Conservation (phyloP, 2,797 vertebrate genomes). For the Micromesistius poutassou region DNA sequence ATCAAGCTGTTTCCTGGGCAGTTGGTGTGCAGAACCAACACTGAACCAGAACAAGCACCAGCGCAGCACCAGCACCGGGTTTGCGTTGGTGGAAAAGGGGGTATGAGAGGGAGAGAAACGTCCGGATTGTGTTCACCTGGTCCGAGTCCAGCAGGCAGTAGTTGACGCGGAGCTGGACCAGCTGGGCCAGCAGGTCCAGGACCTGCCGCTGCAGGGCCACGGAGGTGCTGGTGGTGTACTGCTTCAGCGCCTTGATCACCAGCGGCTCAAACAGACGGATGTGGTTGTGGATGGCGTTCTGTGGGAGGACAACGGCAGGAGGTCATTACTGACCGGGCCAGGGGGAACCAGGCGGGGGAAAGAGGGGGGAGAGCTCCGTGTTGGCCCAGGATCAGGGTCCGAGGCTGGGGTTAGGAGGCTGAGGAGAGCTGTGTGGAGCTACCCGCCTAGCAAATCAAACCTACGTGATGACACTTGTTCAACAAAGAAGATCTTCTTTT, state of each 20-base stretch:
- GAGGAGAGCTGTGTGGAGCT: conserved; percentile 22
- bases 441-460: too few relatives aligned
- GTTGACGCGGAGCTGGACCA: conserved; percentile 95
- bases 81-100: too few relatives aligned
- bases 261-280: conserved; percentile 96
- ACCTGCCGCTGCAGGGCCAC: conserved; percentile 94
- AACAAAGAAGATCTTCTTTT: too few relatives aligned
- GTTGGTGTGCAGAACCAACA: too few relatives aligned
- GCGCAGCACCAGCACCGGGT: too few relatives aligned
- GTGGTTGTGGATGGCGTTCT: conserved; percentile 97
- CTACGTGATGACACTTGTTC: too few relatives aligned
- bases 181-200: conserved; percentile 90
- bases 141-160: conserved; percentile 98
- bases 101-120: too few relatives aligned
- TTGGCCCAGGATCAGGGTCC: conserved; percentile 82
- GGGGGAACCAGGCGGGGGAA: conserved; percentile 89
- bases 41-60: too few relatives aligned
- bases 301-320: conserved; percentile 9
- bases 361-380: conserved; percentile 84
- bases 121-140: too few relatives aligned
- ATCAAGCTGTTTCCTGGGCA: too few relatives aligned
- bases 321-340: conserved; percentile 69
- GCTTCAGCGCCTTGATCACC: conserved; percentile 97
- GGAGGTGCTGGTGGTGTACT: conserved; percentile 96
- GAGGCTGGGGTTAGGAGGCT: conserved; percentile 72